These are phyloP conservation scores for Escarpia spicata DNA, from an alignment of 2,888 invertebrate species.

Conservation along the genomic window DNA sequence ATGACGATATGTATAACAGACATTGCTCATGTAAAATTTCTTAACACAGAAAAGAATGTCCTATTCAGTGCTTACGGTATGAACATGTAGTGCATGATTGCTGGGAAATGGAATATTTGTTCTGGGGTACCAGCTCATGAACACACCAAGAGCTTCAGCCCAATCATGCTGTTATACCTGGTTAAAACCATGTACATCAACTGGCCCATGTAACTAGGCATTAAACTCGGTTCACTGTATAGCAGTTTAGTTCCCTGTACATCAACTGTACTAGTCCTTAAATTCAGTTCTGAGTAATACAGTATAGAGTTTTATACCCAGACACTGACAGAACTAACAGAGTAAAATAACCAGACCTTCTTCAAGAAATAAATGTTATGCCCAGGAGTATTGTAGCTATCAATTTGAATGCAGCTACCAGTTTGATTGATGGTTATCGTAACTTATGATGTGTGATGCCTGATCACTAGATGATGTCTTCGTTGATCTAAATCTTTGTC, in stretches of 20 bases:
- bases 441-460: background rate
- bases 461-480: background rate
- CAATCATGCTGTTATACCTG: background rate
- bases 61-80: background rate
- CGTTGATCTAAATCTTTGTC: slow-evolving; percentile 26
- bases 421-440: background rate
- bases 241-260: background rate
- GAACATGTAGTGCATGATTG: background rate
- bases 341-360: background rate
- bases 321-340: background rate
- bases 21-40: background rate
- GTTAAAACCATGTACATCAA: background rate
- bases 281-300: background rate
- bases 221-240: background rate
- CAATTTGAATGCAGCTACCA: background rate
- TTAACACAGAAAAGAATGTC: background rate
- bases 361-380: background rate
- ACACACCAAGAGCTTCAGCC: background rate
- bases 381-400: background rate
- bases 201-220: background rate
- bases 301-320: background rate
- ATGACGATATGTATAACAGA: background rate
- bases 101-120: background rate
- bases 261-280: background rate
- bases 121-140: background rate